phyloP scores from a whole-genome alignment of 2,113 vertebrate species.

The Protobothrops flavoviridis region DNA sequence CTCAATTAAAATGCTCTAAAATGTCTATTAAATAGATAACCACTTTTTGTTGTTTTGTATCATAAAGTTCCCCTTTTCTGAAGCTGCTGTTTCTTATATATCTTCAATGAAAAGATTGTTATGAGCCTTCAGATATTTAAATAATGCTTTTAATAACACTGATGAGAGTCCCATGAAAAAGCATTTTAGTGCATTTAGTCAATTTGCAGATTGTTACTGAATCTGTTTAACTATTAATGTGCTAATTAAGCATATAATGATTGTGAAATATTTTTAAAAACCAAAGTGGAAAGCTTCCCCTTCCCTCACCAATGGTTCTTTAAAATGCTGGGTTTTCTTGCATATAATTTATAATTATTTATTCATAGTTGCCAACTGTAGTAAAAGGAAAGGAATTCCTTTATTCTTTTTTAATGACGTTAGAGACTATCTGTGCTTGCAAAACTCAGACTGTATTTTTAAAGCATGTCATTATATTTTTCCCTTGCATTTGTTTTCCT shows the following conservation, averaged over 20 bases:
- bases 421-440: neutral
- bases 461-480: slow-evolving; percentile 16
- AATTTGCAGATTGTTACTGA: neutral
- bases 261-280: neutral
- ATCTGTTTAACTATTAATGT: neutral
- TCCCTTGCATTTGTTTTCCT: neutral
- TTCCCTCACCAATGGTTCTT: neutral
- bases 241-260: neutral
- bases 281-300: neutral
- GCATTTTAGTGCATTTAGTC: neutral
- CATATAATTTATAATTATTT: neutral
- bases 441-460: neutral
- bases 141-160: neutral
- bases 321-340: neutral
- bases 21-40: neutral
- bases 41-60: neutral
- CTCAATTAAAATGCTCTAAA: neutral
- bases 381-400: neutral
- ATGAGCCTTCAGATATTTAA: neutral
- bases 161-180: neutral
- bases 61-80: neutral
- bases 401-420: neutral
- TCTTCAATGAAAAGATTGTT: neutral
- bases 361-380: neutral
- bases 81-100: neutral